Conservation (phyloP, 2,113 vertebrate genomes). For the Amia ocellicauda region DNA sequence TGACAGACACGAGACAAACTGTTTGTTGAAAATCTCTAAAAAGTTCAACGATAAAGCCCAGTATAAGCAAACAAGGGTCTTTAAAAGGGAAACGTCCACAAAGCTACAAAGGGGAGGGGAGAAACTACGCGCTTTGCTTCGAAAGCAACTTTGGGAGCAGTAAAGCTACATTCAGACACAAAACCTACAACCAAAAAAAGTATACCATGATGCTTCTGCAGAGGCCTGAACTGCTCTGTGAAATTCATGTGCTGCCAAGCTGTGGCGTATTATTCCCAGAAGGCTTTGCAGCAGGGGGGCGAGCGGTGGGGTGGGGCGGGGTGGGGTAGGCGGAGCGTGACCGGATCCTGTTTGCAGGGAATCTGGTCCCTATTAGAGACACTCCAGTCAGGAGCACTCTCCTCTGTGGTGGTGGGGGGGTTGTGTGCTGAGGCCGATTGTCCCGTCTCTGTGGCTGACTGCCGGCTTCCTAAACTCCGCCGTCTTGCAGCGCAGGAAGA, state of each 20-base stretch:
- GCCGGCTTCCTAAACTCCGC: constrained; percentile 9
- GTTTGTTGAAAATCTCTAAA: too few species aligned
- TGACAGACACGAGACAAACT: too few species aligned
- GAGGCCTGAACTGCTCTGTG: background rate
- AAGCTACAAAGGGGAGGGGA: too few species aligned
- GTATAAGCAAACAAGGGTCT: too few species aligned
- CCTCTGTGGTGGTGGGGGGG: background rate
- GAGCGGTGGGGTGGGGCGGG: constrained; percentile 18
- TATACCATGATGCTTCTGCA: too few species aligned
- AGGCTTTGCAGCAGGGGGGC: constrained; percentile 44
- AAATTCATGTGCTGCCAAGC: constrained; percentile 62
- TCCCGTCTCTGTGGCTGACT: background rate
- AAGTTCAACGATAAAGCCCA: too few species aligned
- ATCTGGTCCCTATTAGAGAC: constrained; percentile 66
- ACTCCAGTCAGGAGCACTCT: constrained; percentile 5
- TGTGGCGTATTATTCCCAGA: constrained; percentile 57
- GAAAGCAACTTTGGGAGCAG: too few species aligned
- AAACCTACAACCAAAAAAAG: too few species aligned
- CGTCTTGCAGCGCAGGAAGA: constrained; percentile 16
- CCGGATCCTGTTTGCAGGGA: constrained; percentile 41
- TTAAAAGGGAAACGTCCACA: too few species aligned
- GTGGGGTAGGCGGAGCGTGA: constrained; percentile 38
- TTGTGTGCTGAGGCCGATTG: background rate
- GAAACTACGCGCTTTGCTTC: too few species aligned
- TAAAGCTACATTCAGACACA: too few species aligned